A percentile compares a stretch with the other conserved stretches of the same genome.
Conservation (phyloP, 2,888 invertebrate genomes). For the Oegoconia quadripuncta region DNA sequence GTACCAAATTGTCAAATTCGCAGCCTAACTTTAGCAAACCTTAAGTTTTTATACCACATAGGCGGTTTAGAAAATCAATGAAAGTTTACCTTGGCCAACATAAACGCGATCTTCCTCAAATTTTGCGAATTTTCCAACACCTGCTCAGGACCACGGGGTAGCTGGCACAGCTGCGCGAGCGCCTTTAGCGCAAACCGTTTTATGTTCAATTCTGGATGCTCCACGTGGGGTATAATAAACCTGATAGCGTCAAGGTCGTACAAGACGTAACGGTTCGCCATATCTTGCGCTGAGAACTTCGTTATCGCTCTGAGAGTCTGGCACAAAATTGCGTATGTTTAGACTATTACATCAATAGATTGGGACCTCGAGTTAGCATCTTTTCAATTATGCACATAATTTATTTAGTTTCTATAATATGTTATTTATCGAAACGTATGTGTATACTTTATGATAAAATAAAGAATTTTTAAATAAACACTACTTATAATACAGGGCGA, state of each 20-base stretch:
- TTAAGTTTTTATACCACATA: too few relatives aligned
- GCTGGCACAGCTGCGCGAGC: constrained; percentile 69
- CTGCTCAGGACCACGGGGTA: constrained; percentile 65
- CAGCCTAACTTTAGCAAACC: too few relatives aligned
- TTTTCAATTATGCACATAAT: too few relatives aligned
- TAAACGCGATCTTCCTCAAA: constrained; percentile 56
- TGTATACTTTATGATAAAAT: too few relatives aligned
- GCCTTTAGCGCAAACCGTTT: constrained; percentile 74
- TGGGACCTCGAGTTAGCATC: too few relatives aligned
- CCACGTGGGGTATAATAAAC: constrained; percentile 56
- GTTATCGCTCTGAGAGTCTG: constrained; percentile 69
- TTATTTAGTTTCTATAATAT: too few relatives aligned
- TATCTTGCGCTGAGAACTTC: constrained; percentile 64
- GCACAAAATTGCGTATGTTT: too few relatives aligned
- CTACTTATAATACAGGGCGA: too few relatives aligned
- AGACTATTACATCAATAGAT: too few relatives aligned
- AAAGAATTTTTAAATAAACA: too few relatives aligned
- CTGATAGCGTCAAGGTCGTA: constrained; percentile 51
- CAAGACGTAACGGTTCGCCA: constrained; percentile 51
- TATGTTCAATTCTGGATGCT: constrained; percentile 58
- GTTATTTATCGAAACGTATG: too few relatives aligned
- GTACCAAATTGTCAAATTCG: too few relatives aligned
- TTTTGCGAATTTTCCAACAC: constrained; percentile 56
- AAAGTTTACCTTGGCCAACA: constrained; percentile 52
- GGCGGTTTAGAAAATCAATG: not conserved